A percentile compares a stretch with the other conserved stretches of the same genome.
Evolutionary conservation across 2,113 vertebrate genomes (phyloP).

Genomic region (Vidua chalybeata): DNA sequence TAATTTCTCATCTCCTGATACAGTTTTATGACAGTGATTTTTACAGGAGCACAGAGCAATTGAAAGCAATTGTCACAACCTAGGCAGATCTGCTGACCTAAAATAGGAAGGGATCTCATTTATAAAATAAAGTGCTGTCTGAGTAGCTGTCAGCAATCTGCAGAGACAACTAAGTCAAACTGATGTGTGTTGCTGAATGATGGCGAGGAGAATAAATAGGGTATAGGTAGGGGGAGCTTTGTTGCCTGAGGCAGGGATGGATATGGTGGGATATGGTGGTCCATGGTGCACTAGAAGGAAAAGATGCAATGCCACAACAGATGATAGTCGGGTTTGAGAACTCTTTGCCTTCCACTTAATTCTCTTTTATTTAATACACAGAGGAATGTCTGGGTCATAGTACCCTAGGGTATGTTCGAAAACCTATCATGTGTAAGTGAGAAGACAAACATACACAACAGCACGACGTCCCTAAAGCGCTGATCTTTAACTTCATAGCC

Average conservation of each 20-base stretch:
- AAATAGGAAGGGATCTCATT: not conserved
- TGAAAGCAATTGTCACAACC: not conserved
- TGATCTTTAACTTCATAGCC: not conserved
- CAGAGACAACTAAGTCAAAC: not conserved
- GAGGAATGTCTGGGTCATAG: not conserved
- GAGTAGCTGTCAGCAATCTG: not conserved
- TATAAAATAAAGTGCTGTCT: not conserved
- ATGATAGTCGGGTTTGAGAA: not conserved
- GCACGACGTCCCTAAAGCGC: rapidly evolving
- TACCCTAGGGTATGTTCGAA: not conserved
- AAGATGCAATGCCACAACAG: not conserved
- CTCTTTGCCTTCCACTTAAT: not conserved
- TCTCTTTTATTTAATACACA: not conserved
- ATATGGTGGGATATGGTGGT: not conserved
- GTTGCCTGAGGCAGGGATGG: not conserved
- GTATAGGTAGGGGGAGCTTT: not conserved
- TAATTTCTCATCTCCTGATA: not conserved
- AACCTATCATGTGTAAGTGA: not conserved
- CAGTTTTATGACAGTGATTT: not conserved
- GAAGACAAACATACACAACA: not conserved
- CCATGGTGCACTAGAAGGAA: not conserved
- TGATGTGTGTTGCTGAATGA: not conserved
- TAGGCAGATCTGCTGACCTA: not conserved
- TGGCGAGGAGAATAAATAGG: not conserved
- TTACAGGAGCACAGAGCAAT: not conserved